Conservation (phyloP, 2,113 vertebrate genomes). For the human region GRCh38 chr1:213784001-213784500, state of each 20-base stretch:
- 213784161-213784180: neutral
- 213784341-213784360: neutral
- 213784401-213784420: neutral
- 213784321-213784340: neutral
- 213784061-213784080: slow-evolving; percentile 37
- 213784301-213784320: neutral
- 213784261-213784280: fast-evolving
- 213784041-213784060: neutral
- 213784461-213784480: neutral
- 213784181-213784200: neutral
- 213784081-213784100: slow-evolving; percentile 59
- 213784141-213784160: neutral
- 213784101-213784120: slow-evolving; percentile 56
- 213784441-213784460: neutral
- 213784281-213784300: neutral
- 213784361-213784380: neutral
- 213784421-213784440: neutral
- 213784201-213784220: neutral
- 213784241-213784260: neutral
- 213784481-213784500: neutral
- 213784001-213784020: slow-evolving; percentile 63
- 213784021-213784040: neutral
- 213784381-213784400: neutral
- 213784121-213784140: neutral
- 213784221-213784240: neutral